Evolutionary conservation across 2,113 vertebrate genomes (phyloP).

Genomic region (Menura novaehollandiae): DNA sequence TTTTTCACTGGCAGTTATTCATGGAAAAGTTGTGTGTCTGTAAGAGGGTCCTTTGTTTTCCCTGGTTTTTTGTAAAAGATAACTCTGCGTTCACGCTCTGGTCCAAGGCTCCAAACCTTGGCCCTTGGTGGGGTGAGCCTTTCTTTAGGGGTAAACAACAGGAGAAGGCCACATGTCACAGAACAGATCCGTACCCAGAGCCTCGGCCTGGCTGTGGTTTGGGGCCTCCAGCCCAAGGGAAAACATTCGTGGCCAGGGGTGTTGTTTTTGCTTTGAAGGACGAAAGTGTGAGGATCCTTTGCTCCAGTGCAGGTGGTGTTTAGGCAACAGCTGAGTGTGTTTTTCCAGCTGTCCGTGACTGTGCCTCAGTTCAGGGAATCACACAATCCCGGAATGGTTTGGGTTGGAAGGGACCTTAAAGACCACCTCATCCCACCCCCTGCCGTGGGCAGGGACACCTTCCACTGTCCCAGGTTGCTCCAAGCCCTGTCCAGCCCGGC

Average conservation of each 20-base stretch:
- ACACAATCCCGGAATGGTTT: too few species aligned
- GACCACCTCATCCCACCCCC: neutral
- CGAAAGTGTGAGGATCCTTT: neutral
- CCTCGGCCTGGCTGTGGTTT: neutral
- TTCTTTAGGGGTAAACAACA: neutral
- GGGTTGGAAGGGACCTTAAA: neutral
- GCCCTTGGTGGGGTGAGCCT: accelerated
- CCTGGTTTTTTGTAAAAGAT: neutral
- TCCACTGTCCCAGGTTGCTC: neutral
- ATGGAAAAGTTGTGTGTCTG: neutral
- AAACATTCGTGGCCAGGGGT: neutral
- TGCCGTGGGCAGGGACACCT: neutral
- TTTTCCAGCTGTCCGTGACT: slow-evolving; percentile 24
- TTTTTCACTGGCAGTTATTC: neutral
- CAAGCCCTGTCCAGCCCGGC: accelerated
- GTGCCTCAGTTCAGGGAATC: neutral
- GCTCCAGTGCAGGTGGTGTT: neutral
- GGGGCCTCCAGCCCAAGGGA: neutral
- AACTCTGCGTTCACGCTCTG: neutral
- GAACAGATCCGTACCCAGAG: neutral
- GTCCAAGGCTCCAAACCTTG: neutral
- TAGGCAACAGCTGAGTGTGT: slow-evolving; percentile 10
- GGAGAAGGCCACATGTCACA: neutral
- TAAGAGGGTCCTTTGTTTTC: neutral
- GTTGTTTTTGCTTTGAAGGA: slow-evolving; percentile 22